These are phyloP conservation scores for Artemia franciscana DNA, from an alignment of 1,140 invertebrate genomes.

Conservation along the genomic window DNA sequence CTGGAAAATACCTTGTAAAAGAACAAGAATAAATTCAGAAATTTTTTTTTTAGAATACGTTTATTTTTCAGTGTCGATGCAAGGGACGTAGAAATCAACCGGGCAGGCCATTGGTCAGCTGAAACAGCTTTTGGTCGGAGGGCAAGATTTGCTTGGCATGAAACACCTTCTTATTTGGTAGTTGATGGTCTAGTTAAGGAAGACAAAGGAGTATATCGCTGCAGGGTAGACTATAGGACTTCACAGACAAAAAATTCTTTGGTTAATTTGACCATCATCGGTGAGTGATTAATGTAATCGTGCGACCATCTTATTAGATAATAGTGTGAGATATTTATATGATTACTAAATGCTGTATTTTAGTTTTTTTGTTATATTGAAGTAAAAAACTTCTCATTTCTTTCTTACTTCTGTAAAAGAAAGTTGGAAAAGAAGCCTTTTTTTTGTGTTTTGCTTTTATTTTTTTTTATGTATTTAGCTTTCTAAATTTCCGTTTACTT, in stretches of 20 bases:
- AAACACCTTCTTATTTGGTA: not conserved
- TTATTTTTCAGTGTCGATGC: constrained; percentile 8
- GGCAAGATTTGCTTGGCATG: constrained; percentile 3
- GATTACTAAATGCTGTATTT: too few species aligned
- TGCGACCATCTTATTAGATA: not conserved
- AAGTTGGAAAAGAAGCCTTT: too few species aligned
- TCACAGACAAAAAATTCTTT: constrained; percentile 6
- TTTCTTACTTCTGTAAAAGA: too few species aligned
- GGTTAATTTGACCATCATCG: constrained; percentile 8
- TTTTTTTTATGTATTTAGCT: too few species aligned
- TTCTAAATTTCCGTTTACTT: too few species aligned
- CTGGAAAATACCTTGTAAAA: not conserved
- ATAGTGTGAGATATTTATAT: too few species aligned
- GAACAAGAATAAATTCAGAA: not conserved
- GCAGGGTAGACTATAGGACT: constrained; percentile 9
- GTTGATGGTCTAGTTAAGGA: constrained; percentile 4
- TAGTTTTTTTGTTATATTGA: too few species aligned
- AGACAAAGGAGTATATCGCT: constrained; percentile 9
- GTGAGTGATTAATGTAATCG: constrained; percentile 2
- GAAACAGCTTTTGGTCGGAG: constrained; percentile 5
- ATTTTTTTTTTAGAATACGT: too few species aligned
- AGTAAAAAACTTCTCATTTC: too few species aligned
- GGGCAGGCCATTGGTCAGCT: constrained; percentile 6
- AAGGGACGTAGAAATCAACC: constrained; percentile 1
- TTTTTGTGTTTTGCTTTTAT: too few species aligned